A percentile compares a stretch with the other conserved stretches of the same genome.
Evolutionary conservation across 1,140 invertebrate genomes (phyloP).

Genomic region (Drosophila repleta): DNA sequence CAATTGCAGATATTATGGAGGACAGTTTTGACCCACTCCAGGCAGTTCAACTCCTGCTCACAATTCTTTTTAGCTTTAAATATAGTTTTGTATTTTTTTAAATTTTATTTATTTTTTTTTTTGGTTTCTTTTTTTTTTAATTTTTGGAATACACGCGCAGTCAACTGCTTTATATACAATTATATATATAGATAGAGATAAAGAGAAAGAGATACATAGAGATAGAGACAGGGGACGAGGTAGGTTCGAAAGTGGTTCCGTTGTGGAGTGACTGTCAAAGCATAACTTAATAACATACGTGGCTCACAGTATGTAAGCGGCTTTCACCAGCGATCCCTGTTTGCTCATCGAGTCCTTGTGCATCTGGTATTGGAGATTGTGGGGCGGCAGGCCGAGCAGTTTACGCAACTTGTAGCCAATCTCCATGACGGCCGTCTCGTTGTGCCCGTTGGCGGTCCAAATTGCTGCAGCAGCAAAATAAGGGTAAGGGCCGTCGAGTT

Average conservation of each 20-base stretch:
- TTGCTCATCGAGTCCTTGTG: conserved; percentile 94
- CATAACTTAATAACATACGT: conserved; percentile 8
- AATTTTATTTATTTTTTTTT: background rate
- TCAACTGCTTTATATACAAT: conserved; percentile 25
- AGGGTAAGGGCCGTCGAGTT: no score
- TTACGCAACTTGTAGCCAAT: conserved; percentile 95
- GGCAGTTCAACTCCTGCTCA: no score
- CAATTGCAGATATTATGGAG: background rate
- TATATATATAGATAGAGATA: background rate
- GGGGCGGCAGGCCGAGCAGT: conserved; percentile 86
- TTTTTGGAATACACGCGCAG: conserved; percentile 67
- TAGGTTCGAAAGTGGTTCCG: background rate
- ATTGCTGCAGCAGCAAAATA: conserved; percentile 85
- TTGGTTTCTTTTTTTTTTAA: conserved; percentile 52
- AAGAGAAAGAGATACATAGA: background rate
- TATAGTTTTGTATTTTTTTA: no score
- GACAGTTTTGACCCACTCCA: no score
- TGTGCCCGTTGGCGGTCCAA: conserved; percentile 95
- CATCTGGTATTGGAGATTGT: conserved; percentile 90
- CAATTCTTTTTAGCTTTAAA: no score
- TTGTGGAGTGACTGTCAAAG: conserved; percentile 7
- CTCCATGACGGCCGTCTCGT: conserved; percentile 90
- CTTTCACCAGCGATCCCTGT: conserved; percentile 92
- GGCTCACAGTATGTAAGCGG: conserved; percentile 90
- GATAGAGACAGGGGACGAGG: background rate